Evolutionary conservation across 2,113 vertebrate species (phyloP).

Genomic region (Myotis lucifugus): DNA sequence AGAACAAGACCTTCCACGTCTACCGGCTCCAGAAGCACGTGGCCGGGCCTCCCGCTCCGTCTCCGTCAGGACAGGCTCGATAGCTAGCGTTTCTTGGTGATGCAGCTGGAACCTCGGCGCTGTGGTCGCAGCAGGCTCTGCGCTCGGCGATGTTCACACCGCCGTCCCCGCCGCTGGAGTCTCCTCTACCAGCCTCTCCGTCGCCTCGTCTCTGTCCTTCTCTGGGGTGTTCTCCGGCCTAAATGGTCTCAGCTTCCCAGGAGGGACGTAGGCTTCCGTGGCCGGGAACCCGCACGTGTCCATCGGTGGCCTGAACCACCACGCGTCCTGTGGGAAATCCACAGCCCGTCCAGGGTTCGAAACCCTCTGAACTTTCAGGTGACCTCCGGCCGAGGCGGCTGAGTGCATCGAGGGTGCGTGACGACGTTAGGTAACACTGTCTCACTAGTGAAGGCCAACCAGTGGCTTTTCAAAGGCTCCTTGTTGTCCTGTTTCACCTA

Average conservation of each 20-base stretch:
- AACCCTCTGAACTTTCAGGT: background rate
- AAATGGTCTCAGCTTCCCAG: background rate
- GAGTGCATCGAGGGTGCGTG: background rate
- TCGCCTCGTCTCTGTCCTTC: background rate
- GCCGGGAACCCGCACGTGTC: background rate
- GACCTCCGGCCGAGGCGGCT: background rate
- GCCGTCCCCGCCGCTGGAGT: background rate
- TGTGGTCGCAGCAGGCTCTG: background rate
- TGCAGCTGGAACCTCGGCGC: background rate
- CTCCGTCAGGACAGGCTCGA: background rate
- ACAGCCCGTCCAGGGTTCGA: background rate
- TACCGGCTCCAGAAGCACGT: slow-evolving; percentile 88
- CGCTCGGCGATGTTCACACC: slow-evolving; percentile 70
- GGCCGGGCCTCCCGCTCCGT: background rate
- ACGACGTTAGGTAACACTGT: background rate
- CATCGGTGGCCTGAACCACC: background rate
- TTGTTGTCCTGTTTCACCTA: background rate
- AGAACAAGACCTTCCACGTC: slow-evolving; percentile 97
- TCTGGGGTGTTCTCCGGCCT: background rate
- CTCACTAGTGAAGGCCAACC: background rate
- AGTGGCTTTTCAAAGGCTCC: slow-evolving; percentile 22
- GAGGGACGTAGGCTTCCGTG: background rate
- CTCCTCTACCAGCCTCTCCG: slow-evolving; percentile 16
- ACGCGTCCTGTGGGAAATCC: background rate
- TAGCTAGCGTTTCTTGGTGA: background rate